Conservation (phyloP, 2,113 vertebrate species). For the Galemys pyrenaicus region DNA sequence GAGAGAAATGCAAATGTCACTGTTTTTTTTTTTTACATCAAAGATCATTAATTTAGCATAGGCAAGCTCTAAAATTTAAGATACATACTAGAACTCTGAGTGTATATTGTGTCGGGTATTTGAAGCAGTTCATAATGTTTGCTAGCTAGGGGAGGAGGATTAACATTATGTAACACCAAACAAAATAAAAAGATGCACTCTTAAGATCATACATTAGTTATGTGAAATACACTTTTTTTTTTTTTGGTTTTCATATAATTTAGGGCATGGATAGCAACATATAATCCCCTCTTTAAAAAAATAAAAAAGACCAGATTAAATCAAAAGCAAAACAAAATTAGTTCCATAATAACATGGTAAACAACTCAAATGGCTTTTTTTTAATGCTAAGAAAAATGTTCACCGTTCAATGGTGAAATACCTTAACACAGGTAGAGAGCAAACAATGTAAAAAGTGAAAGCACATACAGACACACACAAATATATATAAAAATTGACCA, state of each 20-base stretch:
- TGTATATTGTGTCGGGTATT: background rate
- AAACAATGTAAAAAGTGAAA: slow-evolving; percentile 65
- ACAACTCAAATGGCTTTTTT: slow-evolving; percentile 72
- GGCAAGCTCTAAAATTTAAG: slow-evolving; percentile 1
- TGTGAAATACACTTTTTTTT: background rate
- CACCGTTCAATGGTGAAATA: slow-evolving; percentile 59
- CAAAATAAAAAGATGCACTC: background rate
- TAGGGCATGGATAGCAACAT: slow-evolving; percentile 5
- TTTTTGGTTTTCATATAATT: slow-evolving; percentile 1
- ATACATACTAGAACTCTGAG: background rate
- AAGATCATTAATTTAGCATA: background rate
- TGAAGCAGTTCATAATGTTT: background rate
- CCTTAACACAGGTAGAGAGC: slow-evolving; percentile 62
- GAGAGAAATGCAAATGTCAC: background rate
- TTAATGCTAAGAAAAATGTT: slow-evolving; percentile 76
- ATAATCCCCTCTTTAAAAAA: background rate
- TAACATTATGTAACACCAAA: background rate
- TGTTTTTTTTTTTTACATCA: slow-evolving; percentile 8
- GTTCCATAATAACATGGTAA: slow-evolving; percentile 58
- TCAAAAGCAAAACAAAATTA: slow-evolving; percentile 43
- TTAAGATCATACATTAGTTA: background rate
- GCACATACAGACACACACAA: slow-evolving; percentile 56
- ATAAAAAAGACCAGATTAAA: slow-evolving; percentile 20
- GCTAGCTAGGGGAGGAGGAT: background rate
- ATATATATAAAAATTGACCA: slow-evolving; percentile 61